Percentiles rank a stretch among this genome's conserved stretches.
phyloP scores from a whole-genome alignment of 2,113 vertebrate genomes.

The Pagrus major region DNA sequence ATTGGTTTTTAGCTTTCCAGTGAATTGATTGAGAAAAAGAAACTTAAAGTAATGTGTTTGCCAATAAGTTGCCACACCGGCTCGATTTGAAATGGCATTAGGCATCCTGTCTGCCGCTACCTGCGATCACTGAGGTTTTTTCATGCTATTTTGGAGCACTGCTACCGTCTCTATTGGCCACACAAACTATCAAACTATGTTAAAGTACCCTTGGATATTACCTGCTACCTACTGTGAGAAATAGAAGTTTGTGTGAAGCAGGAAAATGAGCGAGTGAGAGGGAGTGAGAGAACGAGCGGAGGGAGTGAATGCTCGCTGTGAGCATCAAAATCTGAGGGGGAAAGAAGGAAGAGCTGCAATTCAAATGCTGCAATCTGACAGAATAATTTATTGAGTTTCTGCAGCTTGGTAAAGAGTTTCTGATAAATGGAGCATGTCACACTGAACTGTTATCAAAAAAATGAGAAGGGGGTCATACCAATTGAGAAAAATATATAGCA shows the following conservation, averaged over 20 bases:
- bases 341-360: slow-evolving; percentile 74
- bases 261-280: slow-evolving; percentile 51
- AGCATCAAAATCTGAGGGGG: slow-evolving; percentile 65
- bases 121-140: slow-evolving; percentile 62
- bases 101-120: slow-evolving; percentile 68
- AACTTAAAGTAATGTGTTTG: slow-evolving; percentile 83
- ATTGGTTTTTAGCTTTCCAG: slow-evolving; percentile 83
- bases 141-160: slow-evolving; percentile 60
- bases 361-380: slow-evolving; percentile 82
- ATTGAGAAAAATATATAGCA: slow-evolving; percentile 72
- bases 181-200: slow-evolving; percentile 73
- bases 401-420: slow-evolving; percentile 79
- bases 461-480: slow-evolving; percentile 68
- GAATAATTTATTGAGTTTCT: slow-evolving; percentile 84
- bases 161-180: slow-evolving; percentile 63
- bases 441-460: slow-evolving; percentile 83
- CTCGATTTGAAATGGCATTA: slow-evolving; percentile 76
- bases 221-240: slow-evolving; percentile 63
- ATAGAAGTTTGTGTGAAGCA: slow-evolving; percentile 57
- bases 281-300: slow-evolving; percentile 11
- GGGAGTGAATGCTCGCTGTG: slow-evolving; percentile 42
- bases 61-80: slow-evolving; percentile 79
- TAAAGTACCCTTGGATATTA: slow-evolving; percentile 67
- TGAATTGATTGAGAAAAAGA: slow-evolving; percentile 84
- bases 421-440: slow-evolving; percentile 85